These are phyloP conservation scores for Morus bassanus DNA, from an alignment of 2,797 vertebrate genomes.

Conservation along the genomic window DNA sequence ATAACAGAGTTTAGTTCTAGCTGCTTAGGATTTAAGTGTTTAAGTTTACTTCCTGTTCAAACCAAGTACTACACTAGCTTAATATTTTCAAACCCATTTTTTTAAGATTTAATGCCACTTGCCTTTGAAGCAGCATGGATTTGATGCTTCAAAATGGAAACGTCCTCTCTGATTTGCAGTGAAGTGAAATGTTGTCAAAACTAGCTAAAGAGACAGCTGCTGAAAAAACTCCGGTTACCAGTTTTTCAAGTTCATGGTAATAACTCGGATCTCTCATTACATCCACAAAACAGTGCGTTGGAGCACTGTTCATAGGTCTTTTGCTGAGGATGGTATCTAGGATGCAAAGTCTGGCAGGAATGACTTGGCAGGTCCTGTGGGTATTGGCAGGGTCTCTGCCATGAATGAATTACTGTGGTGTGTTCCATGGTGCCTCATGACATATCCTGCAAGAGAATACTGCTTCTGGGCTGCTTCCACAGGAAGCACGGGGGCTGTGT, in stretches of 20 bases:
- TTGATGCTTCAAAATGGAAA: neutral
- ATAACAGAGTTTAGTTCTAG: neutral
- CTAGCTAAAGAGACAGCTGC: neutral
- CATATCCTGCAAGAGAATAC: neutral
- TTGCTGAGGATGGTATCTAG: neutral
- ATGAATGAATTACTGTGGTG: neutral
- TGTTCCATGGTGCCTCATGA: neutral
- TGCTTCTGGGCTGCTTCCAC: neutral
- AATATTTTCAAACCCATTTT: neutral
- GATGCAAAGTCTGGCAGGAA: neutral
- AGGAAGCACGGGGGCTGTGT: neutral
- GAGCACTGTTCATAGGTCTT: neutral
- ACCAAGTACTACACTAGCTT: neutral
- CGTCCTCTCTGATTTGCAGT: neutral
- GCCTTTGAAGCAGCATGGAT: neutral
- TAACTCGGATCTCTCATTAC: neutral
- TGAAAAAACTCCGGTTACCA: neutral
- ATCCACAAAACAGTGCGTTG: neutral
- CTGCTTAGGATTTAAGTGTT: neutral
- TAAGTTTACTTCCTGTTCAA: neutral
- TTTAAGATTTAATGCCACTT: neutral
- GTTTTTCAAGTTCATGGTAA: neutral
- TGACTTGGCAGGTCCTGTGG: neutral
- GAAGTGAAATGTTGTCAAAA: neutral
- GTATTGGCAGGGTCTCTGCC: neutral